Conservation (phyloP, 2,888 invertebrate species). For the Ceramica pisi region DNA sequence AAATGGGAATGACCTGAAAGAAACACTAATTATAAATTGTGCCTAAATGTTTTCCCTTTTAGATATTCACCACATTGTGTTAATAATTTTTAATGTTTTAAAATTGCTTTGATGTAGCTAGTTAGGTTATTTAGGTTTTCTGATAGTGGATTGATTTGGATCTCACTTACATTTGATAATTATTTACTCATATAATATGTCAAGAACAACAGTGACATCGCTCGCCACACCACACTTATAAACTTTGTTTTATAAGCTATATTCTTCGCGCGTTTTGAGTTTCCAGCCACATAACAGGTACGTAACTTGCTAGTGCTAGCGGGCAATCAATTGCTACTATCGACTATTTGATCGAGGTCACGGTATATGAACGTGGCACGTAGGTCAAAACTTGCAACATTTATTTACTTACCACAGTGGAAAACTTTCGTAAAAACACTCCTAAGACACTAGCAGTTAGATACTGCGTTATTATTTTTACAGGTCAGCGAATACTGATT, state of each 20-base stretch:
- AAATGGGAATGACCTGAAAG: constrained; percentile 27
- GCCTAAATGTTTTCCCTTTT: constrained; percentile 5
- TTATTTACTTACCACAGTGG: constrained; percentile 1
- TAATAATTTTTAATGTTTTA: constrained; percentile 30
- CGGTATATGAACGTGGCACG: neutral
- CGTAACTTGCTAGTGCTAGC: constrained; percentile 47
- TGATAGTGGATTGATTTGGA: constrained; percentile 23
- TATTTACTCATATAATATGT: constrained; percentile 10
- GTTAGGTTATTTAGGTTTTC: constrained; percentile 10
- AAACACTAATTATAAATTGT: neutral
- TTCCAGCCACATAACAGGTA: constrained; percentile 56
- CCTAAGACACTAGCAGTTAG: neutral
- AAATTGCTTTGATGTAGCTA: constrained; percentile 23
- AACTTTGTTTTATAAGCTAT: constrained; percentile 45
- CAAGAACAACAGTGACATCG: constrained; percentile 15
- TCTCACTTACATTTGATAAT: constrained; percentile 10
- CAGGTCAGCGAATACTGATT: neutral
- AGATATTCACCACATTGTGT: constrained; percentile 48
- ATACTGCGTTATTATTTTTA: neutral
- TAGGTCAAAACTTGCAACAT: constrained; percentile 10
- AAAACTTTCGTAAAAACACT: constrained; percentile 8
- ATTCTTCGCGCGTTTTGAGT: constrained; percentile 40
- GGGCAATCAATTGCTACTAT: constrained; percentile 10
- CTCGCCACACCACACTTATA: constrained; percentile 31
- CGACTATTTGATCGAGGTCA: constrained; percentile 13